Conservation (phyloP, 2,797 vertebrate genomes). For the Crocodylus rhombifer region DNA sequence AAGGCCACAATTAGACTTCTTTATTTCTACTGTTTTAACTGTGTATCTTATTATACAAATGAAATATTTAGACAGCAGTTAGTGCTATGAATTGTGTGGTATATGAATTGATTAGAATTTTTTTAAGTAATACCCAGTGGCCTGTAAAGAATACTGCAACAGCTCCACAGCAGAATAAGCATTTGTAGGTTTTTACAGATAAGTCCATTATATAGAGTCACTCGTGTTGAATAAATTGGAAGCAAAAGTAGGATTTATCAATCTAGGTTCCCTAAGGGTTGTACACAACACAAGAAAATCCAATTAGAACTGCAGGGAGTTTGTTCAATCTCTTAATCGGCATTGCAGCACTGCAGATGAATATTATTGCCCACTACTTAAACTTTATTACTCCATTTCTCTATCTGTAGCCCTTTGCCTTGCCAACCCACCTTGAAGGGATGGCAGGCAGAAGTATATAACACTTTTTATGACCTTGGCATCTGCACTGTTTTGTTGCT, state of each 20-base stretch:
- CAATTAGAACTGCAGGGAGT: conserved; percentile 78
- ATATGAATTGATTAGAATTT: conserved; percentile 51
- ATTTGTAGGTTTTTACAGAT: conserved; percentile 45
- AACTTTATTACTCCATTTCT: conserved; percentile 80
- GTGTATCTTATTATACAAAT: neutral
- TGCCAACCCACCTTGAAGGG: conserved; percentile 78
- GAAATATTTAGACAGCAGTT: conserved; percentile 47
- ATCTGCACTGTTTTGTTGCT: conserved; percentile 61
- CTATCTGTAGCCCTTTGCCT: conserved; percentile 73
- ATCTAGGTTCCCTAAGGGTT: conserved; percentile 34
- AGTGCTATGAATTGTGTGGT: neutral
- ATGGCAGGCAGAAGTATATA: conserved; percentile 64
- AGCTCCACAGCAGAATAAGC: conserved; percentile 7
- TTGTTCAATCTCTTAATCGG: conserved; percentile 79
- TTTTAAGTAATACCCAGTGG: conserved; percentile 13
- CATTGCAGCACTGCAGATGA: conserved; percentile 75
- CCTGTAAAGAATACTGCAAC: conserved; percentile 52
- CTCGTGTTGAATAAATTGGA: conserved; percentile 61
- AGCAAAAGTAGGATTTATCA: conserved; percentile 69
- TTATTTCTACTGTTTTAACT: neutral
- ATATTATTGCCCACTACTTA: conserved; percentile 80
- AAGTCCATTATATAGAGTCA: conserved; percentile 64
- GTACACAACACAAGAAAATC: conserved; percentile 76
- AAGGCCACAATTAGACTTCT: neutral
- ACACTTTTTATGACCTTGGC: conserved; percentile 76